A percentile compares a stretch with the other conserved stretches of the same genome.
These are phyloP conservation scores for Phenganax marumi DNA, from an alignment of 92 coral and sea anemone species.

Conservation along the genomic window DNA sequence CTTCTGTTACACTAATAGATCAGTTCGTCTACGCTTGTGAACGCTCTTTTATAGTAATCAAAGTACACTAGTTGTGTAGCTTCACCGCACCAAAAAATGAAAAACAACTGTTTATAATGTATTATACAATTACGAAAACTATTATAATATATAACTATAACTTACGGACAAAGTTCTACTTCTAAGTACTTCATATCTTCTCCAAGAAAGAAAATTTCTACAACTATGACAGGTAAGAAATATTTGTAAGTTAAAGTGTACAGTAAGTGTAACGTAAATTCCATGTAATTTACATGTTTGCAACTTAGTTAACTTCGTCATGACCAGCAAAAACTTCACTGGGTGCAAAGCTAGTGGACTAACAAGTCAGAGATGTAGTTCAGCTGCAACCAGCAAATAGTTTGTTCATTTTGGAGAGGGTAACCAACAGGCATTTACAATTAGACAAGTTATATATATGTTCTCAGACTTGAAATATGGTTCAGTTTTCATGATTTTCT, in stretches of 20 bases:
- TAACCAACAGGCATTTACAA: no score
- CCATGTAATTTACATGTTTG: no score
- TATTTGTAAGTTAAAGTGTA: neutral
- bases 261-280: neutral
- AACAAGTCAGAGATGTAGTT: no score
- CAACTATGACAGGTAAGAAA: conserved; percentile 59
- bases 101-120: neutral
- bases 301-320: no score
- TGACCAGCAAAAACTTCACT: no score
- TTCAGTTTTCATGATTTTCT: neutral
- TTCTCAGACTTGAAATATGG: neutral
- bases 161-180: conserved; percentile 98
- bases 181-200: conserved; percentile 78
- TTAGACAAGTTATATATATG: no score
- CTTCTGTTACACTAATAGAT: neutral
- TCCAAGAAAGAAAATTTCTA: conserved; percentile 94
- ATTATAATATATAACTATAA: conserved; percentile 2
- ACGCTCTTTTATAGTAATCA: no score
- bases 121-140: neutral
- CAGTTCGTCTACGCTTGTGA: neutral
- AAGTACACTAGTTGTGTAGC: neutral
- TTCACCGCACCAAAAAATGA: neutral
- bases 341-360: no score
- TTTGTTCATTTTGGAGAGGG: no score
- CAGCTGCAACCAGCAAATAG: no score